phyloP scores from a whole-genome alignment of 1,140 invertebrate genomes.

The Lepidotrigona ventralis region DNA sequence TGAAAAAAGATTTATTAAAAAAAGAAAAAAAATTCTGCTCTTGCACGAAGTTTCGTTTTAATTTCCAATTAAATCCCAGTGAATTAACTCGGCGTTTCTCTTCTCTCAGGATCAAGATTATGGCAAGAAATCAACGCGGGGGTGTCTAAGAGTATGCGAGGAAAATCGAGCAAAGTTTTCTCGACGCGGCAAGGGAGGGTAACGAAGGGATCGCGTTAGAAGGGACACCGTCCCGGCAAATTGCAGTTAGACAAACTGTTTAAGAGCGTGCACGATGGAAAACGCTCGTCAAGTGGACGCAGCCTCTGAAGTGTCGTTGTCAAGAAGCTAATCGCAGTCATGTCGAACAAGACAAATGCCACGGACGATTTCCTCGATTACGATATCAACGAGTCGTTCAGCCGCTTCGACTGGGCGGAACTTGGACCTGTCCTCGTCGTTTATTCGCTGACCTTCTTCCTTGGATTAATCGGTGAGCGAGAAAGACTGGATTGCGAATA shows the following conservation, averaged over 20 bases:
- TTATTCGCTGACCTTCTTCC: constrained; percentile 83
- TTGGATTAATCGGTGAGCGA: constrained; percentile 83
- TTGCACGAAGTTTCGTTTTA: background rate
- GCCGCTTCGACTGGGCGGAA: constrained; percentile 80
- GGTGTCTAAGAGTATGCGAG: background rate
- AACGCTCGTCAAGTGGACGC: constrained; percentile 19
- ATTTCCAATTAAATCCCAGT: background rate
- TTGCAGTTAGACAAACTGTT: background rate
- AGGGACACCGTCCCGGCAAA: background rate
- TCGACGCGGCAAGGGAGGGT: too few species aligned
- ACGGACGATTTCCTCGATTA: constrained; percentile 73
- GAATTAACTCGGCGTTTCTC: background rate
- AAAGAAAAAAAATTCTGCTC: too few species aligned
- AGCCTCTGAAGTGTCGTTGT: constrained; percentile 15
- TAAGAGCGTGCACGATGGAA: constrained; percentile 6
- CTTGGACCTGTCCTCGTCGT: constrained; percentile 82
- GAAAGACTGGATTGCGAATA: background rate
- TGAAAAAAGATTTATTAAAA: too few species aligned
- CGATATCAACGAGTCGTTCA: constrained; percentile 76
- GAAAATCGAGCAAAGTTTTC: background rate
- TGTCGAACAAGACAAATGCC: constrained; percentile 59
- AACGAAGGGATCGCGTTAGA: background rate
- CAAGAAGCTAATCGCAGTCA: constrained; percentile 34
- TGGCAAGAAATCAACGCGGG: background rate
- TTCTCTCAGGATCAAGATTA: background rate